Base-by-base conservation (phyloP, 2,797 vertebrate genomes). In the Brotogeris chrysoptera region DNA sequence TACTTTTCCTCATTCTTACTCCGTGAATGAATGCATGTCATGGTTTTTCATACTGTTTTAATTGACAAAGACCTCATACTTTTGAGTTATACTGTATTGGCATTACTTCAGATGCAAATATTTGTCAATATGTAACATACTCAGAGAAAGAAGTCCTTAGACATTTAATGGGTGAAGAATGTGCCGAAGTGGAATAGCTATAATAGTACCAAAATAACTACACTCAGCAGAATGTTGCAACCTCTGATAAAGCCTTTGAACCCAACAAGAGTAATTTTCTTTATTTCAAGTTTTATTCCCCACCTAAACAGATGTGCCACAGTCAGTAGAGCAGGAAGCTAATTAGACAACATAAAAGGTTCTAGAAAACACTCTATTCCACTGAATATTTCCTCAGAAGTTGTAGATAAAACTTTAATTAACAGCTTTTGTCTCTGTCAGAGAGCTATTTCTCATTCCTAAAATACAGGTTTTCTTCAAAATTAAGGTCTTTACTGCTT, bases 1-100 rank as follows among this genome's bases (percentile, higher is more conserved):
- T 73, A 36, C n/a, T 92, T 97, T 90, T 92, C 86, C 49, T 97
- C 16, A 86, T 93, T 69, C 50, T 91, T 94, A 88, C 80, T 80
- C 73, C 28, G 38, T 95, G 93, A 94, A 84, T 57, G 34, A 86
- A 79, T 25, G 11, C 8, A 52, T n/a, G 8, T 32, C 32, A 52
- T 70, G 34, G 6, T 10, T 49, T 96, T 21, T 55, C 32, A 52
- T 50, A 70, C 20, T 69, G 19, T 16, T 85, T 83, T 53, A 87
- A 65, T 24, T 76, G 46, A 86, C 18, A 76, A 14, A 80, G 28
- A 34, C 5, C 5, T 82, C 38, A 52, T 86, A 66, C 73, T 84
- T 94, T 93, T 88, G 30, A 77, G 36, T n/a, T 86, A 36, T 10
- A 60, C 32, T 71, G 8, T 80, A 52, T 32, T 61, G 6, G 11